A percentile compares a stretch with the other conserved stretches of the same genome.
Conservation (phyloP, 2,113 vertebrate genomes). For the Chaetorhynchus papuensis region DNA sequence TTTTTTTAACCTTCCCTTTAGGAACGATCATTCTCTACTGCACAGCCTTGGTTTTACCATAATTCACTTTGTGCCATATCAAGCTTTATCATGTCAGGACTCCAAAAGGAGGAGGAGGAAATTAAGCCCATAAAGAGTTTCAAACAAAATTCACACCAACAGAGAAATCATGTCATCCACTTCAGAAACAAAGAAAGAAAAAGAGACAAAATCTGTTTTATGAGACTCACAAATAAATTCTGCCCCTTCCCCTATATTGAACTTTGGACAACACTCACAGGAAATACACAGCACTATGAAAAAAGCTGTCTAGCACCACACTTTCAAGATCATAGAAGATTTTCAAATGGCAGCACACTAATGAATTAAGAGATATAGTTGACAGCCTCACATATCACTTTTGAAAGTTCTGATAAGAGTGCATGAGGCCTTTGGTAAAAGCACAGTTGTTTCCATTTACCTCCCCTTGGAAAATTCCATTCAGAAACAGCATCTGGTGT, state of each 20-base stretch:
- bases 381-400: not conserved
- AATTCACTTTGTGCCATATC: not conserved
- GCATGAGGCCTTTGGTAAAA: not conserved
- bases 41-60: not conserved
- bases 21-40: not conserved
- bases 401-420: not conserved
- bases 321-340: not conserved
- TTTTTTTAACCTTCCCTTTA: not conserved
- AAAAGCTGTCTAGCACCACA: not conserved
- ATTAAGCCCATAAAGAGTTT: not conserved
- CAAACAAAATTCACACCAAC: not conserved
- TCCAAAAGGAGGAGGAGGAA: not conserved
- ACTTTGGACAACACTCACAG: not conserved
- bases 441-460: not conserved
- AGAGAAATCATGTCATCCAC: not conserved
- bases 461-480: constrained; percentile 1
- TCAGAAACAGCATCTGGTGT: not conserved
- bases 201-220: not conserved
- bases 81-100: not conserved
- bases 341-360: not conserved
- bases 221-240: not conserved
- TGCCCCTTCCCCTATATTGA: not conserved
- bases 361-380: not conserved
- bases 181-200: not conserved
- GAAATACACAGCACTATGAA: not conserved